phyloP scores from a whole-genome alignment of 2,113 vertebrate species.

The Speoplatyrhinus poulsoni region DNA sequence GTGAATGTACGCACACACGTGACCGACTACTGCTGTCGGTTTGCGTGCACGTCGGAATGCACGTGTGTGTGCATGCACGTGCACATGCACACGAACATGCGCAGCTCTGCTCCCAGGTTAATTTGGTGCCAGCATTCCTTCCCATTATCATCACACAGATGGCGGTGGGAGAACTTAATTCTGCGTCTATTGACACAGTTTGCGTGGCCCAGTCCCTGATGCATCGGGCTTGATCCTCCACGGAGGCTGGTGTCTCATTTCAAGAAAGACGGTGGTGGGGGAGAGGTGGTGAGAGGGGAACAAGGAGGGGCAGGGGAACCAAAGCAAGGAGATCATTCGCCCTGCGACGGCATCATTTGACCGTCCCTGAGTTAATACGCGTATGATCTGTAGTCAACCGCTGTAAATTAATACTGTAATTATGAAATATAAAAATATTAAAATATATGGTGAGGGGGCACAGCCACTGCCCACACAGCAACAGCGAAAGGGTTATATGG shows the following conservation, averaged over 20 bases:
- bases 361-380: too few species aligned
- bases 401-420: too few species aligned
- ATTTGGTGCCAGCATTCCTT: slow-evolving; percentile 56
- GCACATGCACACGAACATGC: neutral
- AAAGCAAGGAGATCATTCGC: too few species aligned
- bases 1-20: too few species aligned
- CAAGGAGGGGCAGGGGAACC: slow-evolving; percentile 18
- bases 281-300: neutral
- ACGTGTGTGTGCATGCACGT: neutral
- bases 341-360: too few species aligned
- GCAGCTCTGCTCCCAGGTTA: slow-evolving; percentile 56
- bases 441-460: too few species aligned
- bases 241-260: slow-evolving; percentile 21
- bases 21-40: too few species aligned
- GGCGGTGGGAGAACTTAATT: slow-evolving; percentile 70
- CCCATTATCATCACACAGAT: slow-evolving; percentile 69
- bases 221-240: slow-evolving; percentile 62
- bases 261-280: slow-evolving; percentile 8
- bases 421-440: too few species aligned
- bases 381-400: too few species aligned
- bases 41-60: neutral
- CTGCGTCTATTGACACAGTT: slow-evolving; percentile 69
- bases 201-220: slow-evolving; percentile 46
- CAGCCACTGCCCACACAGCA: too few species aligned
- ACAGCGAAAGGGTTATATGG: too few species aligned